Percentiles rank a stretch among this genome's conserved stretches.
Conservation (phyloP, 2,113 vertebrate species). For the Trichechus manatus region DNA sequence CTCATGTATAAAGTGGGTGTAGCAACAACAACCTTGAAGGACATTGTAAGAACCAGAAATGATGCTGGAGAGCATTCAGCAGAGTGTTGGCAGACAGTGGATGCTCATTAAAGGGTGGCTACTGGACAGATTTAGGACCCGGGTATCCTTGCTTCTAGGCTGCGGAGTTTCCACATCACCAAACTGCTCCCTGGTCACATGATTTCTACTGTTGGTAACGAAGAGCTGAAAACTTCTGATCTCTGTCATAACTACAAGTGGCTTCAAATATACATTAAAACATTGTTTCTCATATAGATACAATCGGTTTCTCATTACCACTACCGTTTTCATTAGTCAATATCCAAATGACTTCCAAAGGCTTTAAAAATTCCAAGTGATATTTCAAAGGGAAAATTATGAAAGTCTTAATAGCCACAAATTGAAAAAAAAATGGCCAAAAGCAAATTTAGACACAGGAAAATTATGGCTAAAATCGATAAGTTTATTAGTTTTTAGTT, state of each 20-base stretch:
- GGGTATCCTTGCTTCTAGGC: neutral
- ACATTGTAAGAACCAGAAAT: accelerated
- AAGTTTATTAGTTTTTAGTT: neutral
- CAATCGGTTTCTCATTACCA: neutral
- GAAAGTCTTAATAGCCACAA: neutral
- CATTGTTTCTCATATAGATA: neutral
- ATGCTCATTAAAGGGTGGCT: neutral
- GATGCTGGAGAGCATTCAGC: neutral
- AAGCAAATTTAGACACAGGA: neutral
- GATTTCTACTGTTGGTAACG: neutral
- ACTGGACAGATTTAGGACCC: neutral
- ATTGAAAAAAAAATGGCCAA: neutral
- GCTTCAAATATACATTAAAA: neutral
- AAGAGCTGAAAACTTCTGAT: neutral
- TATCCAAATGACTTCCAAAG: conserved; percentile 5
- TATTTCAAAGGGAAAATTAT: neutral
- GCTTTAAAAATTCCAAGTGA: neutral
- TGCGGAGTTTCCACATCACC: neutral
- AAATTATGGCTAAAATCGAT: neutral
- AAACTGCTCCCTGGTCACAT: neutral
- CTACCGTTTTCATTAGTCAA: neutral
- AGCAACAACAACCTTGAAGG: neutral
- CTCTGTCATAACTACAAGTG: neutral
- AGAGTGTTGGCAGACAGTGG: neutral
- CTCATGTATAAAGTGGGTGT: neutral